Conservation (phyloP, 1,140 invertebrate genomes). For the Tetramorium alpestre region DNA sequence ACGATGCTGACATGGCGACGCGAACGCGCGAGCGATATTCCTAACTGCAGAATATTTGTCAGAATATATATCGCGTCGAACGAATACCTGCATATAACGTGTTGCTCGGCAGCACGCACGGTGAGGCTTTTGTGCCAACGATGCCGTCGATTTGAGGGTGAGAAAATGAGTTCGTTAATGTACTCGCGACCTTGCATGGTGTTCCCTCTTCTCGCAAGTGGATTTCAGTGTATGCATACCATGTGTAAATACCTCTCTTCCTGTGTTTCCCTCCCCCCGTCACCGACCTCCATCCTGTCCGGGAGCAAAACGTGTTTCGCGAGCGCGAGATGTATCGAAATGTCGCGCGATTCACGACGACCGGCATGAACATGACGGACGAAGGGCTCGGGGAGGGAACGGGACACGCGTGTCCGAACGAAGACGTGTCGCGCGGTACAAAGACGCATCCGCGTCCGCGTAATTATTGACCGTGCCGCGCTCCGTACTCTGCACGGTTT, state of each 20-base stretch:
- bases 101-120: neutral
- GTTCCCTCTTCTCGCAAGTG: conserved; percentile 17
- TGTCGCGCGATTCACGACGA: neutral
- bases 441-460: conserved; percentile 2
- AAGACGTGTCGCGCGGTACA: neutral
- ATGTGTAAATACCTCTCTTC: conserved; percentile 1
- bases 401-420: conserved; percentile 3
- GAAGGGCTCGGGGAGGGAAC: neutral
- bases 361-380: too few species aligned
- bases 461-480: conserved; percentile 45
- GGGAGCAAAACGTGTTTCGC: neutral
- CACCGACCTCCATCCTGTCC: neutral
- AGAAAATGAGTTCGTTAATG: conserved; percentile 35
- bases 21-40: neutral
- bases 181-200: conserved; percentile 12
- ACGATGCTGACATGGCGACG: neutral
- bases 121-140: neutral
- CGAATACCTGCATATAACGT: neutral
- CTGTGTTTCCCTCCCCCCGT: neutral
- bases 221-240: neutral
- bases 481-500: conserved; percentile 1
- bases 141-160: neutral
- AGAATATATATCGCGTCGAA: neutral
- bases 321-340: neutral
- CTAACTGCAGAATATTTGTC: neutral